Evolutionary conservation across 2,888 invertebrate species (phyloP).

Genomic region (Nephrotoma appendiculata): DNA sequence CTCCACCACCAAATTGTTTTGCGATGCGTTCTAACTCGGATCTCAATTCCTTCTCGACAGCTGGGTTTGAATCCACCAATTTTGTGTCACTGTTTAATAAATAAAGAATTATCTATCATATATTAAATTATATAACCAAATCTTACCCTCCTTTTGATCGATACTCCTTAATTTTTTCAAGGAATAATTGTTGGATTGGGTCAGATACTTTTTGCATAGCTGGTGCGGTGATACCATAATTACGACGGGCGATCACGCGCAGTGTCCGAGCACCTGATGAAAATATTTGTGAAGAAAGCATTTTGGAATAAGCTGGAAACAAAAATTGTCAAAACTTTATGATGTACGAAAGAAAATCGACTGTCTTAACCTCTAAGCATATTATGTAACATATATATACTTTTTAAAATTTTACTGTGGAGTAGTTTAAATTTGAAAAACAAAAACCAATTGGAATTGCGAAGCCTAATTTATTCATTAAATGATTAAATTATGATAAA

Average conservation of each 20-base stretch:
- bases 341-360: too few species aligned
- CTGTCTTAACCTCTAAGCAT: not conserved
- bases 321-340: not conserved
- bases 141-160: constrained; percentile 66
- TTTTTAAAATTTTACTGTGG: not conserved
- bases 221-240: constrained; percentile 57
- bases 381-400: not conserved
- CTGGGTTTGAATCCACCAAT: constrained; percentile 67
- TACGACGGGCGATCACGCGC: constrained; percentile 43
- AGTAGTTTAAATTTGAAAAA: not conserved
- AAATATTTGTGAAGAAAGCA: not conserved
- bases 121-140: not conserved
- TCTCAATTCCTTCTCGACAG: constrained; percentile 57
- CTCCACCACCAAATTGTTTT: constrained; percentile 58
- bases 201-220: constrained; percentile 58
- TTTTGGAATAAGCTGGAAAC: not conserved
- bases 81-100: constrained; percentile 53
- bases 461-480: not conserved
- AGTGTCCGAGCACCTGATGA: constrained; percentile 33
- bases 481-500: not conserved
- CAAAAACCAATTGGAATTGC: not conserved
- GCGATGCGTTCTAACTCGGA: constrained; percentile 69
- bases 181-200: constrained; percentile 85
- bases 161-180: constrained; percentile 86
- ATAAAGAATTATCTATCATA: constrained; percentile 7